Evolutionary conservation across 2,888 invertebrate genomes (phyloP), one percentile per base, ranked within the genome.

Genomic region (Calliphora vomitoria): DNA sequence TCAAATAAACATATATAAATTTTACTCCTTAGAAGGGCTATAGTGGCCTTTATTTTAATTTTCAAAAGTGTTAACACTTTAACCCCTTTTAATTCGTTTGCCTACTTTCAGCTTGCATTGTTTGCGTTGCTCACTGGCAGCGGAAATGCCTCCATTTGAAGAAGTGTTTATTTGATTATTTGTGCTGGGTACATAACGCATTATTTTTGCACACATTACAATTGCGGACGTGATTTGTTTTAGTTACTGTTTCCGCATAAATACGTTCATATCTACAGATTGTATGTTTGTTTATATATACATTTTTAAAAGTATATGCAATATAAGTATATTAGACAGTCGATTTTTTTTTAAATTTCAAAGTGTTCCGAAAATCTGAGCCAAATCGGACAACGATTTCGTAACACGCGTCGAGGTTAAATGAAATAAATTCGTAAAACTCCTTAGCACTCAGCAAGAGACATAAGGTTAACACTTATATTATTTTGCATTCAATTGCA

Each of bases 21-120:
- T 82, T 38, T 75, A 58, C 58, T 68, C 74, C 75, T 58, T 75
- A 89, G 89, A 89, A 88, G 90, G 90, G 90, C 90, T 89, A 18
- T 74, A 38, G 15, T 84, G 82, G 76, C 64, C 75, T 78, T 88
- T 88, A 88, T 88, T 86, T 86, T 82, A 76, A 85, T 81, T 79
- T 81, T 88, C 41, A 78, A 81, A 79, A 84, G 84, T 72, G 86
- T 82, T 86, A 89, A 88, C 82, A 88, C 88, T 86, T 88, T 35
- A 86, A 86, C 86, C 79, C 84, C 82, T 88, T 83, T 87, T 66
- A 76, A 62, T 82, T 71, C 5, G 3, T 53, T 66, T 18, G 15
- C 41, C 8, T 60, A 64, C n/a, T n/a, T 50, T 66, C 38, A 13
- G 25, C 62, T 82, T 75, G 44, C 76, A 60, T 80, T 74, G 50